phyloP scores from a whole-genome alignment of 2,888 invertebrate species.

The Macaria notata region DNA sequence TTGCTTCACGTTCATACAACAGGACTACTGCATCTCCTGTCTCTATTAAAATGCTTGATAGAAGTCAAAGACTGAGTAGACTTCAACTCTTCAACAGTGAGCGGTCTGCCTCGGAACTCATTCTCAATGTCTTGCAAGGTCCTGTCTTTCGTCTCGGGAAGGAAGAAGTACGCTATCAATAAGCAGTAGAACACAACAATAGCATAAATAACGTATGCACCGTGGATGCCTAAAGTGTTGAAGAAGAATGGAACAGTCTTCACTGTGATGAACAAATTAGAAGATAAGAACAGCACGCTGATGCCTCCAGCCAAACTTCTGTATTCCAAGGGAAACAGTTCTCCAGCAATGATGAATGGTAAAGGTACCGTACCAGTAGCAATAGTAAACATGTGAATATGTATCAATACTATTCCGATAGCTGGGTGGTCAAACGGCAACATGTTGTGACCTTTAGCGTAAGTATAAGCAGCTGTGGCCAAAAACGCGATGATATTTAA shows the following conservation, averaged over 20 bases:
- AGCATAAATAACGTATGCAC: slow-evolving; percentile 57
- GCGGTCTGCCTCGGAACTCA: slow-evolving; percentile 54
- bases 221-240: slow-evolving; percentile 49
- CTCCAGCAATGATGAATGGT: slow-evolving; percentile 86
- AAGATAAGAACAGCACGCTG: slow-evolving; percentile 56
- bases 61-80: slow-evolving; percentile 41
- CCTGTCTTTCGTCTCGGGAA: slow-evolving; percentile 64
- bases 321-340: slow-evolving; percentile 83
- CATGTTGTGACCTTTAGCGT: slow-evolving; percentile 38
- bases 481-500: slow-evolving; percentile 56
- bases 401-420: slow-evolving; percentile 51
- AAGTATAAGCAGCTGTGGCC: slow-evolving; percentile 55
- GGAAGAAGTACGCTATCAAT: slow-evolving; percentile 48
- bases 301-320: slow-evolving; percentile 80
- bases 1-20: slow-evolving; percentile 22
- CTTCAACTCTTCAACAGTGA: slow-evolving; percentile 42
- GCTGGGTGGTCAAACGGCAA: slow-evolving; percentile 48
- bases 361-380: slow-evolving; percentile 83
- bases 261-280: slow-evolving; percentile 54
- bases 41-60: slow-evolving; percentile 31
- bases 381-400: slow-evolving; percentile 75
- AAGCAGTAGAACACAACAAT: slow-evolving; percentile 52
- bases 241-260: slow-evolving; percentile 57
- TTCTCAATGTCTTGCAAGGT: slow-evolving; percentile 65
- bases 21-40: slow-evolving; percentile 38